Evolutionary conservation across 2,113 vertebrate genomes (phyloP).

Genomic region (Chascanopsetta lugubris): DNA sequence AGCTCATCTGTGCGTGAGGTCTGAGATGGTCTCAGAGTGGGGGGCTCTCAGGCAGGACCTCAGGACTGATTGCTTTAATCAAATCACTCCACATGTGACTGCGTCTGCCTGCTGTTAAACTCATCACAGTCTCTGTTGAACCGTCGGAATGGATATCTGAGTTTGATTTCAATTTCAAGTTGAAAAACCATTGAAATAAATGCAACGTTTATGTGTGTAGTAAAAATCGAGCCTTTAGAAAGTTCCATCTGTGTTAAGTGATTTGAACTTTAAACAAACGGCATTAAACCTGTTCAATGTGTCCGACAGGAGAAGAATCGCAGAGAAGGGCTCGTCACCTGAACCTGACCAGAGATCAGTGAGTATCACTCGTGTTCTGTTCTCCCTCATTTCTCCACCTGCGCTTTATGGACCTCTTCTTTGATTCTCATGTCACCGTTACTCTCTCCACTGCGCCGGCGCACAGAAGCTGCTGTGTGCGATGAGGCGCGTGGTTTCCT

Average conservation of each 20-base stretch:
- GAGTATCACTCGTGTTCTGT: constrained; percentile 68
- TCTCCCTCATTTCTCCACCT: not conserved
- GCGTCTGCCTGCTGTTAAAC: too few species aligned
- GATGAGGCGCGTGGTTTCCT: not conserved
- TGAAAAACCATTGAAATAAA: not conserved
- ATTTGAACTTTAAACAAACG: not conserved
- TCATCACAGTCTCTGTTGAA: too few species aligned
- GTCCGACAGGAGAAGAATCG: constrained; percentile 91
- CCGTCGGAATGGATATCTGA: too few species aligned
- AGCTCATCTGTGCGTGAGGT: too few species aligned
- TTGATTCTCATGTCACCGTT: not conserved
- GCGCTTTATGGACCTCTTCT: not conserved
- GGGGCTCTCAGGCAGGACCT: too few species aligned
- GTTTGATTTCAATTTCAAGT: not conserved
- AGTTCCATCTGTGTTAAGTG: not conserved
- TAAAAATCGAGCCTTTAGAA: not conserved
- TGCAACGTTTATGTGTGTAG: too few species aligned
- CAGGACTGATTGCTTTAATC: too few species aligned
- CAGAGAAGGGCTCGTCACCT: constrained; percentile 93
- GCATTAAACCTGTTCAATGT: not conserved
- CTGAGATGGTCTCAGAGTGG: too few species aligned
- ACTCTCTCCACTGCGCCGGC: not conserved
- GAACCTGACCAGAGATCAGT: constrained; percentile 92
- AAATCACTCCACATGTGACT: too few species aligned
- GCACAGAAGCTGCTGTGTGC: constrained; percentile 18